Base-by-base conservation (phyloP, 2,113 vertebrate genomes). In the Pollimyrus isidori region DNA sequence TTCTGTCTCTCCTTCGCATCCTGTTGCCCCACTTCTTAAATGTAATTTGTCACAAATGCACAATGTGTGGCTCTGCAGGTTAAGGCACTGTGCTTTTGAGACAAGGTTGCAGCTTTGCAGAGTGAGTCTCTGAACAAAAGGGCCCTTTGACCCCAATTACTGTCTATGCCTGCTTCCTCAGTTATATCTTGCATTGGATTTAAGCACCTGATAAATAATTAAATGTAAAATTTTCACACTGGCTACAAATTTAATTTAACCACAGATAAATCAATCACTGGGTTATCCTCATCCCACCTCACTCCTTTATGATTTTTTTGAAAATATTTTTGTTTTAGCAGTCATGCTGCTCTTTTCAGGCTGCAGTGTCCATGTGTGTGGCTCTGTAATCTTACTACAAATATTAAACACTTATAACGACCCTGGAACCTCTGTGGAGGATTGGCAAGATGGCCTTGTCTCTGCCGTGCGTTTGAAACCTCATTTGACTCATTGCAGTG, bases 401-500 rank as follows among this genome's bases (percentile, higher is more conserved):
- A 83, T 23, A 83, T 83, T 6, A 82, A 82, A 23, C 7, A 19
- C 35, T 83, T 19, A 15, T 19, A 17, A 39, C 0, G 35, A 39
- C 23, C 46, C 26, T 30, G 46, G 21, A 6, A 48, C 17, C 23
- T 7, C 46, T 46, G 17, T 49, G 21, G 42, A 86, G 23, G 11
- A 21, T 19, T 73, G 13, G 89, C 17, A 3, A 5, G 0, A 30
- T 90, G 26, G 73, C 42, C 9, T 48, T 88, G 90, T 90, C 7
- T 23, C 56, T 91, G 23, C 26, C 1, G 1, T 30, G 62, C 88
- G 89, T 49, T 93, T 83, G 19, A 39, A 19, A 2, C 45, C 56
- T 87, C n/a, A 26, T 87, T 91, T 91, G 90, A 1, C 21, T 7
- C 92, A 96, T 95, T 94, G n/a, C 91, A 90, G 88, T 89, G 80